Conservation (phyloP, 1,140 invertebrate species). For the Diachasma alloeum region DNA sequence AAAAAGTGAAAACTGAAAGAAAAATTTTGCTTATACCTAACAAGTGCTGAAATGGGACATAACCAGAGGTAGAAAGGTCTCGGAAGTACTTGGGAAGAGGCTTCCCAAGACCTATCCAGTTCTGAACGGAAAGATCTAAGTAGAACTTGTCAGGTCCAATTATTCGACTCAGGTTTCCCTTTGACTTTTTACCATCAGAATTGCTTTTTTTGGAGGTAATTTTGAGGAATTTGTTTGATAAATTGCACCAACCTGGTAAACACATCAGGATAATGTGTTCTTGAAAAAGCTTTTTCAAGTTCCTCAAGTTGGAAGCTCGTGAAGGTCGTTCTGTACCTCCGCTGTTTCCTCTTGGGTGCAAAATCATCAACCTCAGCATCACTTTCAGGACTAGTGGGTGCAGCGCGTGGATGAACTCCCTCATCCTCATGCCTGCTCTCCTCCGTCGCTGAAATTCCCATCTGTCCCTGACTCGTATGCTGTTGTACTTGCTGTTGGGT, state of each 20-base stretch:
- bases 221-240: neutral
- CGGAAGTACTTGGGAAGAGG: no score
- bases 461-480: constrained; percentile 39
- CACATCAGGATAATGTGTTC: constrained; percentile 97
- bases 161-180: no score
- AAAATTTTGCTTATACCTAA: no score
- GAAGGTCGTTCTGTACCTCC: constrained; percentile 92
- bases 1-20: no score
- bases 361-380: constrained; percentile 83
- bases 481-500: constrained; percentile 25
- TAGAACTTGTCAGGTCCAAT: no score
- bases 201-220: no score
- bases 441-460: constrained; percentile 60
- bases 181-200: no score
- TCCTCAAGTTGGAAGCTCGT: constrained; percentile 96
- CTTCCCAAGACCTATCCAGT: no score
- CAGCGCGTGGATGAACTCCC: constrained; percentile 56
- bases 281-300: constrained; percentile 95
- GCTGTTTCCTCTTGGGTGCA: constrained; percentile 88
- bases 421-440: constrained; percentile 57
- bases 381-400: constrained; percentile 71
- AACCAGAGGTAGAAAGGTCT: no score
- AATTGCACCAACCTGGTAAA: constrained; percentile 85
- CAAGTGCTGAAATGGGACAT: no score
- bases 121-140: no score